Evolutionary conservation across 2,888 invertebrate genomes (phyloP), one percentile per base, ranked within the genome.

Genomic region (Imbricaverruca yamaguchii): DNA sequence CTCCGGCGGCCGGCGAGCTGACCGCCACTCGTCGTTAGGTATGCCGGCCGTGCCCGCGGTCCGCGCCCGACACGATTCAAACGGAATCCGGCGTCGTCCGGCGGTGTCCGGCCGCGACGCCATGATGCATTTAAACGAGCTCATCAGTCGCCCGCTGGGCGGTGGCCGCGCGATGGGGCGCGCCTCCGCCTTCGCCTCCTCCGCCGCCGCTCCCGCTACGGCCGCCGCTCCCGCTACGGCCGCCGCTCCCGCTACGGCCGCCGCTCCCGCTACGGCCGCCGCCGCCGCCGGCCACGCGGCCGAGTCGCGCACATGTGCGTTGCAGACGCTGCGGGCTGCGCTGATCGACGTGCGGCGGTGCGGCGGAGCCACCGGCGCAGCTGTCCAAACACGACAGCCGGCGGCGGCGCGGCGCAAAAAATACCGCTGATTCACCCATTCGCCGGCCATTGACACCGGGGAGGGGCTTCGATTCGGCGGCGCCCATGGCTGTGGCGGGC

Each of bases 41-140:
- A 74, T 74, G 39, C 74, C 39, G 21, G 74, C 74, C 39, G 53
- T 18, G 53, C 18, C 67, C 11, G 13, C 53, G 74, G 53, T 23
- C 74, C 23, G 53, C 18, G 53, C 1, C 74, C 74, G 74, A 74
- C 74, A 53, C 74, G 74, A 39, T 53, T 74, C 74, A 74, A 53
- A 74, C 74, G 74, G 74, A 74, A 53, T 74, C 74, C 74, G 74
- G 21, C 74, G 74, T 53, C 74, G 74, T 74, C 74, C 39, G 74
- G 25, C 74, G 53, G 74, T 53, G 74, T 74, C 74, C 74, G 74
- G 9, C 18, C 21, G 53, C 39, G 39, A 9, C 74, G 74, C 74
- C 74, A 74, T 74, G 74, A 74, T 74, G 74, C 74, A 74, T 74
- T 74, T 74, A 74, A 74, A 74, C 74, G 74, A 53, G 53, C 74